Percentiles rank a stretch among this genome's conserved stretches.
Conservation (phyloP, 2,888 invertebrate species). For the Rotaria macrura region DNA sequence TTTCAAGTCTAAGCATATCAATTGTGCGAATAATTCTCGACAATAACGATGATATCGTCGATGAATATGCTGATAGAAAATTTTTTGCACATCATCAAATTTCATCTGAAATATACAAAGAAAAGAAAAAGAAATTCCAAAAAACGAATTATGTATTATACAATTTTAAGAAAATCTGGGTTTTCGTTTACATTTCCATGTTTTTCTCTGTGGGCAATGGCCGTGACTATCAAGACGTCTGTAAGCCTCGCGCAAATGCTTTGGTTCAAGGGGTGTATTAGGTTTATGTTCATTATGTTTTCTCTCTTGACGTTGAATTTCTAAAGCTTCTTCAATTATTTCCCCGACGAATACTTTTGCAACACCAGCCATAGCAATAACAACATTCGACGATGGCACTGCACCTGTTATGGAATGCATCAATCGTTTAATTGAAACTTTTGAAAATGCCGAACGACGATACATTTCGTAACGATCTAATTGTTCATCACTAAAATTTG, state of each 20-base stretch:
- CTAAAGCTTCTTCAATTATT: conserved; percentile 84
- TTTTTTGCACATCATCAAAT: neutral
- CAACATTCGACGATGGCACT: conserved; percentile 92
- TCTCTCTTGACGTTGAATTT: neutral
- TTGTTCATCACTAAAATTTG: conserved; percentile 96
- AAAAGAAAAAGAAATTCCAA: neutral
- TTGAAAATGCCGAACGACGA: conserved; percentile 86
- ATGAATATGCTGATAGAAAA: neutral
- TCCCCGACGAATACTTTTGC: conserved; percentile 98
- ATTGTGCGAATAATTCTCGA: neutral
- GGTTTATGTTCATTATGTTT: neutral
- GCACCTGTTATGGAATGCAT: conserved; percentile 74
- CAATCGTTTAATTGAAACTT: conserved; percentile 85
- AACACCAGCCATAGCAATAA: conserved; percentile 97
- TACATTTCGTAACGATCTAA: conserved; percentile 97
- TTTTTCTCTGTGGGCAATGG: neutral
- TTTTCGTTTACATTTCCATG: neutral
- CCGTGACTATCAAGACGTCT: conserved; percentile 17
- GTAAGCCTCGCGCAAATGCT: conserved; percentile 31
- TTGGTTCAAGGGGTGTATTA: conserved; percentile 26
- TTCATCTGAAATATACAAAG: neutral
- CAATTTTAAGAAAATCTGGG: neutral
- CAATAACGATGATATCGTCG: neutral
- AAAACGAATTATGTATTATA: neutral
- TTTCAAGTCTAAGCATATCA: neutral